Evolutionary conservation across 37 sponge, comb jelly and placozoan genomes (phyloP).

Genomic region (Ephydatia muelleri): DNA sequence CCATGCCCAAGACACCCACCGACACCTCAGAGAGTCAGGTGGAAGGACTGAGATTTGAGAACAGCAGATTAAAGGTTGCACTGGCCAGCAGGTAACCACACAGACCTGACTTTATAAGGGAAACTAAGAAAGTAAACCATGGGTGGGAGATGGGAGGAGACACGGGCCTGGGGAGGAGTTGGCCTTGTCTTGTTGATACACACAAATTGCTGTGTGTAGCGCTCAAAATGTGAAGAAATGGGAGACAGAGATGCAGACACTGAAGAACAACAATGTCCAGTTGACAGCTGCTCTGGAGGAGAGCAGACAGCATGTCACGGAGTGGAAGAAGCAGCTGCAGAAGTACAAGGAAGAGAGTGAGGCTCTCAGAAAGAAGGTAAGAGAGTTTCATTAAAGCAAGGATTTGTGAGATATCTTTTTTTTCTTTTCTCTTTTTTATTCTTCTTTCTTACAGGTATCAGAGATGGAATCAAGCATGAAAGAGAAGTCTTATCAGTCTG

Average conservation of each 20-base stretch:
- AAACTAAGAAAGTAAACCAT: no score
- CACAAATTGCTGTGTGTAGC: conserved; percentile 21
- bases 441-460: neutral
- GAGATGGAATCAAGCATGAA: conserved; percentile 1
- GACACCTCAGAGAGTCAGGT: conserved; percentile 39
- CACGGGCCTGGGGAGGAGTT: no score
- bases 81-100: conserved; percentile 66
- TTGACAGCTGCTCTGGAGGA: conserved; percentile 84
- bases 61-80: conserved; percentile 71
- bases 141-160: no score
- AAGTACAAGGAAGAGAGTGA: conserved; percentile 83
- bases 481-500: neutral
- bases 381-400: neutral
- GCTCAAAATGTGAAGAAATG: conserved; percentile 84
- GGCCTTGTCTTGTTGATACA: neutral
- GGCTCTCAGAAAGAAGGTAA: conserved; percentile 69
- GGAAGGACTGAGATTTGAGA: conserved; percentile 60
- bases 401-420: neutral
- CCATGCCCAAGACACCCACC: neutral
- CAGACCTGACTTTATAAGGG: neutral
- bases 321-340: conserved; percentile 89
- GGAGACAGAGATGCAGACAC: conserved; percentile 89
- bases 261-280: conserved; percentile 80
- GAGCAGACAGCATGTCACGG: conserved; percentile 77
- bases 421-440: neutral